Percentiles rank a stretch among this genome's conserved stretches.
phyloP scores from a whole-genome alignment of 2,113 vertebrate species.

The Tragulus kanchil region DNA sequence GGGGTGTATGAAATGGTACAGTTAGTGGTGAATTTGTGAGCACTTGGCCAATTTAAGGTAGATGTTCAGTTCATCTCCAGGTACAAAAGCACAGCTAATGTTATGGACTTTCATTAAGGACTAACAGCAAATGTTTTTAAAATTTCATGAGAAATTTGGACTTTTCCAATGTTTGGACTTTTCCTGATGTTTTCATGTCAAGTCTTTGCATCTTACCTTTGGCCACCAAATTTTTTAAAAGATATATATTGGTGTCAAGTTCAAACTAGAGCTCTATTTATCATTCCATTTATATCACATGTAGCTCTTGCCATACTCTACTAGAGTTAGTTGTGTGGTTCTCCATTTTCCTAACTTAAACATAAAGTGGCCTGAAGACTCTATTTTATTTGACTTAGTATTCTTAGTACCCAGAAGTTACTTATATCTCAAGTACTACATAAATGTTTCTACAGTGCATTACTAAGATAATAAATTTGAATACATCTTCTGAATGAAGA shows the following conservation, averaged over 20 bases:
- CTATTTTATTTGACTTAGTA: background rate
- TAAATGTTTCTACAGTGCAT: constrained; percentile 29
- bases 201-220: background rate
- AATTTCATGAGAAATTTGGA: background rate
- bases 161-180: constrained; percentile 20
- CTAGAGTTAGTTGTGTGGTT: background rate
- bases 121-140: background rate
- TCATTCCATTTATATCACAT: background rate
- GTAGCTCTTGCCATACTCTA: background rate
- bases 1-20: background rate
- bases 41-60: background rate
- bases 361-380: background rate
- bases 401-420: background rate
- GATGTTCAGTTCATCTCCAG: background rate
- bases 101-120: background rate
- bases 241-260: background rate
- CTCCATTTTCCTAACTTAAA: background rate
- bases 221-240: background rate
- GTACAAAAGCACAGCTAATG: background rate
- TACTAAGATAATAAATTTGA: background rate
- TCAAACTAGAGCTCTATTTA: background rate
- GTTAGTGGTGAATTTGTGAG: background rate
- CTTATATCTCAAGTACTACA: background rate
- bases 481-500: background rate
- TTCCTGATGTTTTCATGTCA: background rate